Conservation (phyloP, 1,140 invertebrate species). For the Saxidomus purpurata region DNA sequence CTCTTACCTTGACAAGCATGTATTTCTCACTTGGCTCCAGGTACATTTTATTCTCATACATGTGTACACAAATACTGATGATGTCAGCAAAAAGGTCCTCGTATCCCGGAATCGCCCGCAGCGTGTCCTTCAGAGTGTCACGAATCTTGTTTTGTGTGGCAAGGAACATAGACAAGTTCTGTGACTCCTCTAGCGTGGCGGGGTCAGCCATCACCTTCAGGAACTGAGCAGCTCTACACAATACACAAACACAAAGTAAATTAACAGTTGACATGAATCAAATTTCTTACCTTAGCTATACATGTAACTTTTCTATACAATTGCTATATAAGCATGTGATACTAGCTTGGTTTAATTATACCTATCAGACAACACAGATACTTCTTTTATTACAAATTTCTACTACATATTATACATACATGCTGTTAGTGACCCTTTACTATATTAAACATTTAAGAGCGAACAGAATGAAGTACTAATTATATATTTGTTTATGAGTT, state of each 20-base stretch:
- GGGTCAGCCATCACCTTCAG: conserved; percentile 90
- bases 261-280: too few species aligned
- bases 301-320: too few species aligned
- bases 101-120: conserved; percentile 89
- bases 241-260: not conserved
- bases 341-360: too few species aligned
- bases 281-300: too few species aligned
- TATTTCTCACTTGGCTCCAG: conserved; percentile 99
- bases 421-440: too few species aligned
- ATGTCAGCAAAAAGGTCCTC: conserved; percentile 99
- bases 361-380: too few species aligned
- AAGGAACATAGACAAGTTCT: conserved; percentile 99
- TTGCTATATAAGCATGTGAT: too few species aligned
- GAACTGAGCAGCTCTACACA: conserved; percentile 94
- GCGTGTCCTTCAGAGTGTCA: conserved; percentile 96
- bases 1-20: conserved; percentile 96
- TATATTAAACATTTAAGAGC: too few species aligned
- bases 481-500: too few species aligned
- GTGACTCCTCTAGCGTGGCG: conserved; percentile 98
- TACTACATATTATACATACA: too few species aligned
- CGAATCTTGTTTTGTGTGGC: conserved; percentile 99
- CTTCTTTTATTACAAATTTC: too few species aligned
- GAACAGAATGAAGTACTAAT: too few species aligned
- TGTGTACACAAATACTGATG: conserved; percentile 98
- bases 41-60: conserved; percentile 99